These are phyloP conservation scores for Meles meles DNA, from an alignment of 2,113 vertebrate species.

Conservation along the genomic window DNA sequence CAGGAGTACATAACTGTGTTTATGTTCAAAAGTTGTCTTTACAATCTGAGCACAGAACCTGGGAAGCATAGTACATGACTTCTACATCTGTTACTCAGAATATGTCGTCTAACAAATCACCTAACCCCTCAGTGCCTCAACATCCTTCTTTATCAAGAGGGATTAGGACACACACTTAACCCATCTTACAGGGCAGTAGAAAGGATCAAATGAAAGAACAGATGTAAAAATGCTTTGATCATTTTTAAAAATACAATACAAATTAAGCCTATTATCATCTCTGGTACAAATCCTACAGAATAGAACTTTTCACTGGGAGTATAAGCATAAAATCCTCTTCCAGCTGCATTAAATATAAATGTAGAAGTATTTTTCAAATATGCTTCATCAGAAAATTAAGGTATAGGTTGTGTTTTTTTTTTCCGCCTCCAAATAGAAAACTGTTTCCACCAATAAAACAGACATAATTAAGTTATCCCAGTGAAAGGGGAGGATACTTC, in stretches of 20 bases:
- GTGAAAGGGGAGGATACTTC: background rate
- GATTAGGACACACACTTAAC: background rate
- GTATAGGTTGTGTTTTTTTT: background rate
- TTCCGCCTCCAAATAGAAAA: background rate
- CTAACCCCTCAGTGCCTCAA: background rate
- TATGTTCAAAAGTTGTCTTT: background rate
- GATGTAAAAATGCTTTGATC: conserved; percentile 39
- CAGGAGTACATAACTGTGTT: fast-evolving
- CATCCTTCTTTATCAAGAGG: background rate
- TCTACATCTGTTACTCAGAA: background rate
- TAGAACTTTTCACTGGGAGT: background rate
- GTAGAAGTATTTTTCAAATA: conserved; percentile 3
- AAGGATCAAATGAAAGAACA: conserved; percentile 25
- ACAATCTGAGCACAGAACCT: background rate
- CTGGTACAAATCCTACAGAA: conserved; percentile 18
- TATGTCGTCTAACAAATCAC: background rate
- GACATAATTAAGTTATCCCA: background rate
- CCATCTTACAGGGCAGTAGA: background rate
- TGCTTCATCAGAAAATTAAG: background rate
- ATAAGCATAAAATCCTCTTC: background rate
- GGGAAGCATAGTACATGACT: background rate
- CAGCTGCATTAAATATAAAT: background rate
- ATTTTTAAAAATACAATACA: conserved; percentile 38
- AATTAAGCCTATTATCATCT: conserved; percentile 51
- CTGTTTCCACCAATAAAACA: background rate